Base-by-base conservation (phyloP, 2,113 vertebrate genomes). In the Odontesthes bonariensis region DNA sequence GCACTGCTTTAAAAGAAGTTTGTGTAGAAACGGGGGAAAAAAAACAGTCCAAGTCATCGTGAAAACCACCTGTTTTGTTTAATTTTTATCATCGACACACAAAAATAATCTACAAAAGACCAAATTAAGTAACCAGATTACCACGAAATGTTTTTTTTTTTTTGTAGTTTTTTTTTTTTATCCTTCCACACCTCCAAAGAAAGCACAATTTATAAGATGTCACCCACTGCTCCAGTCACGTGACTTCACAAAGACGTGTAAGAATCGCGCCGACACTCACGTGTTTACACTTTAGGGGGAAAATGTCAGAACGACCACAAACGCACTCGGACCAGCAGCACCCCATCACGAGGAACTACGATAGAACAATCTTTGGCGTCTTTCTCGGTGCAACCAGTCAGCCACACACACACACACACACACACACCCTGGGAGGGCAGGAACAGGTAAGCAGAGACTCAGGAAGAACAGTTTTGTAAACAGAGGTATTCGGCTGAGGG, bases 71-170 rank as follows among this genome's bases (percentile, higher is more conserved):
- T 86, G 79, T 87, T 87, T 79, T 82, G 77, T 91, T 92, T 93
- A 86, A 92, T 94, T 92, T 86, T 27, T 47, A 81, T 93, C 89
- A 88, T 79, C 64, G 90, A 92, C 91, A 93, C 92, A 94, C 88
- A 93, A 93, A 94, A 93, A 93, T 89, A 94, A 93, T 88, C 92
- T 91, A 94, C 88, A 89, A 92, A 91, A 90, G 84, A 89, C 80
- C 81, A 85, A 91, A 87, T 91, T 59, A 89, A 82, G 67, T 75
- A 86, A 92, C 86, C 82, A 62, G 84, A 89, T 87, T 77, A 89
- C 69, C 81, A 88, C 77, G n/a, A 87, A 91, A 90, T 85, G 75
- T 79, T 33, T 59, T 82, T 79, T 78, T 77, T 58, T 10, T 40
- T 23, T 23, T 54, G n/a, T n/a, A n/a, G n/a, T n/a, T n/a, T n/a